A percentile compares a stretch with the other conserved stretches of the same genome.
These are phyloP conservation scores for Hyperoplus lanceolatus DNA, from an alignment of 2,797 vertebrate species.

Conservation along the genomic window DNA sequence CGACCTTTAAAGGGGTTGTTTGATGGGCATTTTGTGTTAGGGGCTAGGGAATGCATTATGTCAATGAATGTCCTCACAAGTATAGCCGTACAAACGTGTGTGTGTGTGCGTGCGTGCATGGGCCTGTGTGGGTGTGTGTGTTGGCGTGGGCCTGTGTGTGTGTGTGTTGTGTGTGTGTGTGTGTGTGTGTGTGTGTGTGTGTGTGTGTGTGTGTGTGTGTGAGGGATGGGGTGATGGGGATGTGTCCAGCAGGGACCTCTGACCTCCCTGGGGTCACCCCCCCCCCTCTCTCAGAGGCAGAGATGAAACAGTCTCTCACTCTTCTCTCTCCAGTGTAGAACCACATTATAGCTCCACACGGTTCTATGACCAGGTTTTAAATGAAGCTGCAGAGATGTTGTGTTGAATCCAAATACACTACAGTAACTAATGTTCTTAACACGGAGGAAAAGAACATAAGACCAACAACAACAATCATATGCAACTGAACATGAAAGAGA, in stretches of 20 bases:
- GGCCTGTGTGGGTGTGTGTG: too few relatives aligned
- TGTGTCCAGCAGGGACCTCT: conserved; percentile 46
- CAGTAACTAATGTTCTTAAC: neutral
- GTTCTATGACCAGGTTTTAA: neutral
- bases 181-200: neutral
- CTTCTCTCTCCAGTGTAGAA: conserved; percentile 48
- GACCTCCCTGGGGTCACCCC: conserved; percentile 41
- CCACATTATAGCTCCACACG: conserved; percentile 6
- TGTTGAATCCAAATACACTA: neutral
- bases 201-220: neutral
- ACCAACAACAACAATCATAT: neutral
- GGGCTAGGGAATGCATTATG: too few relatives aligned
- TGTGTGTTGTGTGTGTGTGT: neutral
- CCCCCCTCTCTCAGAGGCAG: conserved; percentile 25
- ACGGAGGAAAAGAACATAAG: neutral
- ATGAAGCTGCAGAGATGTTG: conserved; percentile 1
- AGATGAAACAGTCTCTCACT: conserved; percentile 13
- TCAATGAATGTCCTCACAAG: too few relatives aligned
- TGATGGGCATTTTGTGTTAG: too few relatives aligned
- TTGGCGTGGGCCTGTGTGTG: too few relatives aligned
- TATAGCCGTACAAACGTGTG: too few relatives aligned
- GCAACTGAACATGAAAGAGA: neutral
- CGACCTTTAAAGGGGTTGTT: too few relatives aligned
- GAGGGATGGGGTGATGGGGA: conserved; percentile 3
- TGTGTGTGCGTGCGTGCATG: too few relatives aligned